Percentiles rank a stretch among this genome's conserved stretches.
These are phyloP conservation scores for Ypsolopha scabrella DNA, from an alignment of 2,888 invertebrate genomes.

Conservation along the genomic window DNA sequence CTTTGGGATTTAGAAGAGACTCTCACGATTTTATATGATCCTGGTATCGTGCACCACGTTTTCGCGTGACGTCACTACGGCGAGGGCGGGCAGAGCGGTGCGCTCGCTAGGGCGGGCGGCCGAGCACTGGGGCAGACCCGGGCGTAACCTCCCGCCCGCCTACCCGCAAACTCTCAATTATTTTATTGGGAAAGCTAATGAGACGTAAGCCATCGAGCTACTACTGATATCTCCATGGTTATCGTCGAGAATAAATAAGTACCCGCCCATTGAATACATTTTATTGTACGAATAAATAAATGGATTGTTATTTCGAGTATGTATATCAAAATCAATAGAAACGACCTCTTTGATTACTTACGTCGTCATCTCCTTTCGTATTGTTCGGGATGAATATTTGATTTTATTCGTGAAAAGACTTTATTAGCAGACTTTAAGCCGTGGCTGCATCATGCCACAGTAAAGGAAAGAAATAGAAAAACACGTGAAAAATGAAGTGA, in stretches of 20 bases:
- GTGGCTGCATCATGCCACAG: too few relatives aligned
- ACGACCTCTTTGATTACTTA: too few relatives aligned
- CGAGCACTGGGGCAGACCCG: constrained; percentile 45
- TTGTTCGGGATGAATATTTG: too few relatives aligned
- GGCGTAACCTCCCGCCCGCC: constrained; percentile 31
- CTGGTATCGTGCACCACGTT: constrained; percentile 20
- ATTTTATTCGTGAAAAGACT: too few relatives aligned
- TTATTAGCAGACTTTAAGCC: too few relatives aligned
- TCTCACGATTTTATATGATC: constrained; percentile 22
- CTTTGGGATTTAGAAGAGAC: not conserved
- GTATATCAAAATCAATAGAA: too few relatives aligned
- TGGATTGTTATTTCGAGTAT: too few relatives aligned
- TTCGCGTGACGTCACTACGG: constrained; percentile 19
- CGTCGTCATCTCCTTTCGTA: too few relatives aligned
- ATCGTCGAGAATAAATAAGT: not conserved
- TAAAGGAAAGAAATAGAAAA: too few relatives aligned
- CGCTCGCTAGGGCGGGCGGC: constrained; percentile 52
- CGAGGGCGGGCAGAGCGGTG: constrained; percentile 13
- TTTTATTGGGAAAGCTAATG: constrained; percentile 68
- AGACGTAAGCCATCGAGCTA: constrained; percentile 43
- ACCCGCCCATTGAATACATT: not conserved
- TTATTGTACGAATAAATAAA: not conserved
- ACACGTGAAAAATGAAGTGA: too few relatives aligned
- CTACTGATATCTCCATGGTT: not conserved
- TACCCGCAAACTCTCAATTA: constrained; percentile 57